Percentiles rank a stretch among this genome's conserved stretches.
phyloP scores from a whole-genome alignment of 1,140 invertebrate genomes.

The Halyomorpha halys region DNA sequence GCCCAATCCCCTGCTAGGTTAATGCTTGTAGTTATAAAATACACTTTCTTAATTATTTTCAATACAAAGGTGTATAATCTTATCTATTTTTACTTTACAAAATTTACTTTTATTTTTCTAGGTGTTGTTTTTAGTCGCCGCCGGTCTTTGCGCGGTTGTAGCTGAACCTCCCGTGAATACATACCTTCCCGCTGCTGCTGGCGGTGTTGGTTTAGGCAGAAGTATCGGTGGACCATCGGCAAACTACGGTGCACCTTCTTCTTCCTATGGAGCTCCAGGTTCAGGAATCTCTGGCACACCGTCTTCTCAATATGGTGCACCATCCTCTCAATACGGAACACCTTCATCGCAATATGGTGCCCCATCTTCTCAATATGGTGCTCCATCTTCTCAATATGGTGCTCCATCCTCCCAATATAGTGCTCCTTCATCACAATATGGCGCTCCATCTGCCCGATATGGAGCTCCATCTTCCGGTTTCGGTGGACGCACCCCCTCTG shows the following conservation, averaged over 20 bases:
- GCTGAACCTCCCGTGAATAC: no score
- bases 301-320: constrained; percentile 1
- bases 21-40: no score
- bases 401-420: constrained; percentile 21
- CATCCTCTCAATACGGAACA: constrained; percentile 18
- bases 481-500: constrained; percentile 9
- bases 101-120: no score
- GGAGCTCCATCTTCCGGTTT: not conserved
- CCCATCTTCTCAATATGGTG: constrained; percentile 20
- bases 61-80: no score
- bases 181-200: no score
- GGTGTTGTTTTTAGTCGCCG: no score
- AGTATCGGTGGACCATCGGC: not conserved
- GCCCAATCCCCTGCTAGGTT: no score
- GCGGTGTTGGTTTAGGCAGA: no score
- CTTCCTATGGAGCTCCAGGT: constrained; percentile 16
- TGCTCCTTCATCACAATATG: constrained; percentile 16
- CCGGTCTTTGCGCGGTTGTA: no score
- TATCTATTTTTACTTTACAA: no score
- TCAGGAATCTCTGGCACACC: constrained; percentile 24
- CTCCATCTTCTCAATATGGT: not conserved
- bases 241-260: constrained; percentile 11
- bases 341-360: constrained; percentile 9
- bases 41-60: no score
- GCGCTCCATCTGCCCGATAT: not conserved